Evolutionary conservation across 2,113 vertebrate species (phyloP).

Genomic region (Numenius arquata): DNA sequence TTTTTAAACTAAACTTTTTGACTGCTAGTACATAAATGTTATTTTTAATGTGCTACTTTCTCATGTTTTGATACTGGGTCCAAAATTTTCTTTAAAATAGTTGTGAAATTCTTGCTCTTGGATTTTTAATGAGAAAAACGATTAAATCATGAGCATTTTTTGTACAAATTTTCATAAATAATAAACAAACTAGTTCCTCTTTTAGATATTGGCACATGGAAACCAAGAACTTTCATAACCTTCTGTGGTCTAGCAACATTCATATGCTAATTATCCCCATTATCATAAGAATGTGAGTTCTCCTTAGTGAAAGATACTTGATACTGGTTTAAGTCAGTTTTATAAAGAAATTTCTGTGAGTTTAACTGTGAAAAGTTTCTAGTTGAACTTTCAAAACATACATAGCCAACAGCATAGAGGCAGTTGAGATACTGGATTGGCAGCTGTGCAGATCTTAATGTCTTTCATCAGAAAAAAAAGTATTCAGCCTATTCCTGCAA

Average conservation of each 20-base stretch:
- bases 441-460: neutral
- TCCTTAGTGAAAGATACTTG: neutral
- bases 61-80: neutral
- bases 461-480: neutral
- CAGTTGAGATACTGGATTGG: neutral
- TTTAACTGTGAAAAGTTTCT: neutral
- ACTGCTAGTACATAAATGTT: neutral
- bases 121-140: constrained; percentile 15
- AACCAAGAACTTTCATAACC: constrained; percentile 60
- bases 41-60: neutral
- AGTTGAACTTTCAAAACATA: neutral
- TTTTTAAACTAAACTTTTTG: neutral
- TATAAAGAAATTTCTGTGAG: neutral
- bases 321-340: neutral
- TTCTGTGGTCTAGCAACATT: constrained; percentile 24
- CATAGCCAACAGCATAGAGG: neutral
- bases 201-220: constrained; percentile 45
- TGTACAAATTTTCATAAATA: constrained; percentile 6
- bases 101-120: neutral
- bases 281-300: neutral
- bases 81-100: neutral
- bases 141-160: neutral
- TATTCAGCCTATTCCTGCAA: neutral
- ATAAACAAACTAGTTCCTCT: constrained; percentile 55
- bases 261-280: neutral